phyloP scores from a whole-genome alignment of 2,797 vertebrate species.

The Stomatorhinus walkeri region DNA sequence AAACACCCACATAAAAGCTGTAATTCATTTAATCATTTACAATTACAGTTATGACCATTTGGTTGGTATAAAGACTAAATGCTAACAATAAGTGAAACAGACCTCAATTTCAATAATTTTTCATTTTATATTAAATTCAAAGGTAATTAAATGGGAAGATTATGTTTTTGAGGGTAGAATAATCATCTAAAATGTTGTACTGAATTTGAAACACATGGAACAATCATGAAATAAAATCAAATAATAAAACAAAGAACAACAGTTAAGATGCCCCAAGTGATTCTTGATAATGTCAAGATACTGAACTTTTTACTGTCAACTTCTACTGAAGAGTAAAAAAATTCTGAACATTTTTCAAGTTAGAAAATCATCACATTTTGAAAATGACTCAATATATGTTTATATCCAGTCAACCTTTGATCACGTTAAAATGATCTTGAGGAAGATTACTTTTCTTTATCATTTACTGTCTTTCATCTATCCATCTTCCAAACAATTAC shows the following conservation, averaged over 20 bases:
- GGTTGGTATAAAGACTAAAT: not conserved
- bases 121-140: not conserved
- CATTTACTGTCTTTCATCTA: not conserved
- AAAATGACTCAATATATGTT: not conserved
- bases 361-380: not conserved
- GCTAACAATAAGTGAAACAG: not conserved
- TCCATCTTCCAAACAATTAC: not conserved
- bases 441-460: not conserved
- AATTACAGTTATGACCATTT: not conserved
- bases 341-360: not conserved
- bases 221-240: not conserved
- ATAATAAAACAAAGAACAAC: not conserved
- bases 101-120: not conserved
- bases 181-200: not conserved
- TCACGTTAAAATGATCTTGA: not conserved
- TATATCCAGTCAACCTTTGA: not conserved
- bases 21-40: not conserved
- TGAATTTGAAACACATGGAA: not conserved
- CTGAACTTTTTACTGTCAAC: not conserved
- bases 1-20: not conserved
- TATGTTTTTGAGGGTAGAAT: not conserved
- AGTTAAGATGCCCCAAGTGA: not conserved
- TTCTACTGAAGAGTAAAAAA: not conserved
- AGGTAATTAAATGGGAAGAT: not conserved
- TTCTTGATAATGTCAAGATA: not conserved